Percentiles rank a stretch among this genome's conserved stretches.
Conservation (phyloP, 2,113 vertebrate species). For the Hypanus sabinus region DNA sequence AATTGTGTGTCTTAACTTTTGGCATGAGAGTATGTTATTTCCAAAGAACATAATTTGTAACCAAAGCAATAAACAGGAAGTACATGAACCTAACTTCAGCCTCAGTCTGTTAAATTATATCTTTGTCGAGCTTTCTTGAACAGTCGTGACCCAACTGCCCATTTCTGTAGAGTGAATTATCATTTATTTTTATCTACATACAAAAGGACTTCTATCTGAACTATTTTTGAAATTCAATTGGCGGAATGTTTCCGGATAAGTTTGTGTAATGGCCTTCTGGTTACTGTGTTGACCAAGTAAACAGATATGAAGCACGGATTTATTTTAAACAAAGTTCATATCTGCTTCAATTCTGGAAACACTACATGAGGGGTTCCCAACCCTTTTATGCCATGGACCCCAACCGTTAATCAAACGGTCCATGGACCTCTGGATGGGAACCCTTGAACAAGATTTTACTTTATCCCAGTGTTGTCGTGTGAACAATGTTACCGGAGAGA, state of each 20-base stretch:
- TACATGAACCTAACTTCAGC: not conserved
- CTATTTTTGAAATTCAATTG: not conserved
- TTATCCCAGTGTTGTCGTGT: no score
- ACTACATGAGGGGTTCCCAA: no score
- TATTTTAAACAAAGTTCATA: no score
- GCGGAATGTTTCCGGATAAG: slow-evolving; percentile 4
- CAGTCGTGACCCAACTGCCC: not conserved
- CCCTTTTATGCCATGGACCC: no score
- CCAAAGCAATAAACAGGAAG: slow-evolving; percentile 24
- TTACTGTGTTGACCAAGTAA: not conserved
- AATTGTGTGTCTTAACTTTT: not conserved
- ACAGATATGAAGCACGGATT: not conserved
- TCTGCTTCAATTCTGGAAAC: not conserved
- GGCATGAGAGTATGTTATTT: not conserved
- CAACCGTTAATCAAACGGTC: no score
- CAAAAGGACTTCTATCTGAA: not conserved
- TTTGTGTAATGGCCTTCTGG: not conserved
- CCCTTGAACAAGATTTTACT: no score
- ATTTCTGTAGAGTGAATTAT: not conserved
- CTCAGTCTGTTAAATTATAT: slow-evolving; percentile 26
- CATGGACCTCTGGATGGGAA: no score
- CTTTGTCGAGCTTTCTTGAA: not conserved
- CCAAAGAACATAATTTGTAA: not conserved
- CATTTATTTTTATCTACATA: not conserved
- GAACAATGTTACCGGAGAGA: no score